Conservation (phyloP, 2,888 invertebrate genomes). For the Calameuta pallipes region DNA sequence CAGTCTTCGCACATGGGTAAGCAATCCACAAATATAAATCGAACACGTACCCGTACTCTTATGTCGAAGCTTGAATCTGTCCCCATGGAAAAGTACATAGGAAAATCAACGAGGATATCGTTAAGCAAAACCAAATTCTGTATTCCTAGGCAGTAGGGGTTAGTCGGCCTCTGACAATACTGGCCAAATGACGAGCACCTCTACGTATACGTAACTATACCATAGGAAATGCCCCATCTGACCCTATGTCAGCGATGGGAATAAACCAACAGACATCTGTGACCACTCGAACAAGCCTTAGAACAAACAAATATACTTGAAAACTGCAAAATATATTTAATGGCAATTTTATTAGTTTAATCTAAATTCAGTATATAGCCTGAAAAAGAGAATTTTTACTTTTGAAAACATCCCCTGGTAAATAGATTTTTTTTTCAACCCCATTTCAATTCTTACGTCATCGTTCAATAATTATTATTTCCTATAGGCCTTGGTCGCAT, state of each 20-base stretch:
- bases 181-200: slow-evolving; percentile 55
- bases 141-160: slow-evolving; percentile 54
- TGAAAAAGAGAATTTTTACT: background rate
- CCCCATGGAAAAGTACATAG: slow-evolving; percentile 1
- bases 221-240: slow-evolving; percentile 49
- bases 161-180: slow-evolving; percentile 60
- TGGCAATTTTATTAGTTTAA: background rate
- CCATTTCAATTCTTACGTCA: no score
- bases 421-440: no score
- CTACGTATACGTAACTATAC: slow-evolving; percentile 37
- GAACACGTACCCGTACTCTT: background rate
- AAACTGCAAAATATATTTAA: no score
- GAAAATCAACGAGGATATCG: slow-evolving; percentile 34
- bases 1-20: no score
- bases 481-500: no score
- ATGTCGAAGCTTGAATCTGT: background rate
- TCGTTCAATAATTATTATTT: no score
- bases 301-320: no score
- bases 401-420: rapidly evolving
- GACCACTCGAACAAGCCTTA: no score
- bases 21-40: no score
- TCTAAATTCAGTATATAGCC: background rate
- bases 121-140: slow-evolving; percentile 50
- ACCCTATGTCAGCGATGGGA: slow-evolving; percentile 52
- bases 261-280: slow-evolving; percentile 31